phyloP scores from a whole-genome alignment of 2,797 vertebrate genomes.

The Odontamblyopus lacepedii region DNA sequence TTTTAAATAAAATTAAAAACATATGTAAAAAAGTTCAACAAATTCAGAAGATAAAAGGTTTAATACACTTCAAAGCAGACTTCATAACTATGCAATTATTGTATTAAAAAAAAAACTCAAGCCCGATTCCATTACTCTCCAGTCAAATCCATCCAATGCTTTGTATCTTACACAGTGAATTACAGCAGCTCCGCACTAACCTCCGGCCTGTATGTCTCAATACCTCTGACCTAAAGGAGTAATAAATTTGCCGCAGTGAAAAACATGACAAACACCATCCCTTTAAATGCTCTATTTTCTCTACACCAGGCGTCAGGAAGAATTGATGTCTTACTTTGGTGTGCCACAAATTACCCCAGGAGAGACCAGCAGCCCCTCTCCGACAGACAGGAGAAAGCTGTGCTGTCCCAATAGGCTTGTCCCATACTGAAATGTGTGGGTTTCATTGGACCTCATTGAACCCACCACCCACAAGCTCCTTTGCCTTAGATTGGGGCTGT shows the following conservation, averaged over 20 bases:
- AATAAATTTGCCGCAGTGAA: constrained; percentile 60
- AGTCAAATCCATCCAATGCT: constrained; percentile 16
- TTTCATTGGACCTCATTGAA: constrained; percentile 49
- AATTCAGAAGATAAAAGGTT: background rate
- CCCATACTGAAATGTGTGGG: constrained; percentile 53
- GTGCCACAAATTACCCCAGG: constrained; percentile 67
- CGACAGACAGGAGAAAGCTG: constrained; percentile 53
- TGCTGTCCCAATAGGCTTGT: constrained; percentile 53
- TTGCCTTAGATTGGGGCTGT: constrained; percentile 42
- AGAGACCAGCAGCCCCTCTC: constrained; percentile 57
- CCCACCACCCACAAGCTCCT: constrained; percentile 47
- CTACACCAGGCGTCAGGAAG: constrained; percentile 50
- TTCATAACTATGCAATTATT: background rate
- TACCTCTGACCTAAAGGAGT: constrained; percentile 45
- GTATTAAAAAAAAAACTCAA: background rate
- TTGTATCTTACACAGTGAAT: constrained; percentile 29
- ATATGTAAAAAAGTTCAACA: too few species aligned
- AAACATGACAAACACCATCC: constrained; percentile 73
- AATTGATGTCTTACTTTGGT: constrained; percentile 65
- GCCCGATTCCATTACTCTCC: background rate
- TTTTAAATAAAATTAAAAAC: too few species aligned
- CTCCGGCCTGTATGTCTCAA: constrained; percentile 35
- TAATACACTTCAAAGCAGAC: too few species aligned
- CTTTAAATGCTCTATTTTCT: constrained; percentile 74
- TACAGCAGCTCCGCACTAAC: constrained; percentile 39